Evolutionary conservation across 2,888 invertebrate genomes (phyloP), one percentile per base, ranked within the genome.

Genomic region (Sylvicola fuscatus): DNA sequence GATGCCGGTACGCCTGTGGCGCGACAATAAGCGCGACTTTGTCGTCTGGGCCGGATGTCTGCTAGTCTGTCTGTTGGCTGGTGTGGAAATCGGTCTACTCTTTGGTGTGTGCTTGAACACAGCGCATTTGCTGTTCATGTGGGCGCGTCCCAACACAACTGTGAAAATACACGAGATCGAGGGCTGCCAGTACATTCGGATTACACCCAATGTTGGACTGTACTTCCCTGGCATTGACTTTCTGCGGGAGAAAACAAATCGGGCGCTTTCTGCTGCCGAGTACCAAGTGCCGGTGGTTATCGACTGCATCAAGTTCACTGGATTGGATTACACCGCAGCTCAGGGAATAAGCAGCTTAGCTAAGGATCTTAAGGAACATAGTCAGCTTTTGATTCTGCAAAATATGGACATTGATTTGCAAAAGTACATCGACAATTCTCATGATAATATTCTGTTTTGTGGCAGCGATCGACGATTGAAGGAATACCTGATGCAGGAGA

Each of bases 31-130:
- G 49, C 53, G 60, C 40, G 82, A 83, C 54, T 66, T 79, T 37
- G 46, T 67, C 32, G 68, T 80, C 37, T 69, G 78, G 48, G 45
- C 66, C 36, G 57, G 69, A 11, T 86, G 86, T 34, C 76, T 82
- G 42, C 38, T 70, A 2, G 62, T 72, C 30, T 76, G 80, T 41
- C 54, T 87, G 36, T 49, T 67, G 36, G 60, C 70, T 40, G 76
- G 80, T 15, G 79, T 86, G 32, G 83, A 87, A 64, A 65, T 73
- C 47, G 87, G 87, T 34, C 70, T 90, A 42, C 60, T 81, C 17
- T 63, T 70, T 33, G 86, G 87, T 38, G 71, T 75, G 41, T 48
- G 68, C 12, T 57, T 72, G 26, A 75, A 74, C 51, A 61, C 79
- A 38, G 51, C 68, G 3, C 64, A 64, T 48, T 58, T 84, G 36